Evolutionary conservation across 2,797 vertebrate species (phyloP), one percentile per base, ranked within the genome.

Genomic region (Pangasius mekongensis): DNA sequence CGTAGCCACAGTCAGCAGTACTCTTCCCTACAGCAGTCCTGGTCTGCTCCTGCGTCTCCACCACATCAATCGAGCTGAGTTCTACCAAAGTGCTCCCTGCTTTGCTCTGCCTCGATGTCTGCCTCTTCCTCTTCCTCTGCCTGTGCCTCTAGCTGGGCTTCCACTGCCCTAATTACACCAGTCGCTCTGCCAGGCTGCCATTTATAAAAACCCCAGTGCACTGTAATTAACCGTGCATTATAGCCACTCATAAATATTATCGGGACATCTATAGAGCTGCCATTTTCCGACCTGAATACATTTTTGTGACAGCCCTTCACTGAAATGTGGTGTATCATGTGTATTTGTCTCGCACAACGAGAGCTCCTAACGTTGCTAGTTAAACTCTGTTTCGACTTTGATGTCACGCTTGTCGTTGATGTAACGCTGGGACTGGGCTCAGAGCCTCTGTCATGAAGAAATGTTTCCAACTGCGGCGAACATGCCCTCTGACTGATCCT

Each of bases 201-300:
- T 97, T 96, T 96, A 96, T 96, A 95, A 95, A 90, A 89, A 93
- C 93, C 94, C 94, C 94, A 90, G 95, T 94, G 95, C 93, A 95
- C 95, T 96, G 94, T 96, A 95, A 96, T 97, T 97, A 96, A 94
- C 93, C 93, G 90, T 93, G 92, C 95, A 95, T 97, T 96, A 95
- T 94, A 94, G 95, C 92, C 92, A 93, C 93, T 96, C 95, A 95
- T 96, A 95, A 96, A 96, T 96, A 96, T 96, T 95, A 91, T 93
- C 93, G 91, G 91, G 89, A 92, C 91, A 90, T 94, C 93, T 89
- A 77, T 67, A 80, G 85, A 69, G 43, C 71, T 43, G n/a, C n/a
- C 13, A 64, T 87, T 90, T 91, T 85, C 83, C 76, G 85, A 81
- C 58, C 86, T 91, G 90, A 91, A 89, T 86, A 73, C 39, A 56